Conservation (phyloP, 2,797 vertebrate genomes). For the Alectoris magna region DNA sequence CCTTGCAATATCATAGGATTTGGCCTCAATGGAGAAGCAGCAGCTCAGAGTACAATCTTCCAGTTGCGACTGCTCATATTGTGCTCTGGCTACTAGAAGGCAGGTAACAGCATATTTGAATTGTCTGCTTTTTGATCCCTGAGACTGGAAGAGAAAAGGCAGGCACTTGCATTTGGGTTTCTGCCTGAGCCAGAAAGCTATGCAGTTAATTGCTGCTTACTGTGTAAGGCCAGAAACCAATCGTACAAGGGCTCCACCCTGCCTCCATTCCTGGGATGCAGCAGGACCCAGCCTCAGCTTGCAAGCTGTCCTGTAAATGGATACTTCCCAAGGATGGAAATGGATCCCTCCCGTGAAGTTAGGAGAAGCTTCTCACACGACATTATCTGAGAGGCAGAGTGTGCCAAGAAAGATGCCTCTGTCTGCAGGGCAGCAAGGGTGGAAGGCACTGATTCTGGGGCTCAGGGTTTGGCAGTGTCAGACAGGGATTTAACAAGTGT, state of each 20-base stretch:
- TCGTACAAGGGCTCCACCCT: neutral
- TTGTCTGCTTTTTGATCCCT: neutral
- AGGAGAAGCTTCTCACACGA: neutral
- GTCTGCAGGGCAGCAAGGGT: neutral
- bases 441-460: neutral
- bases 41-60: neutral
- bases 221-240: neutral
- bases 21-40: neutral
- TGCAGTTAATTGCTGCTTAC: neutral
- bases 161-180: neutral
- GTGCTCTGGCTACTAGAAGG: neutral
- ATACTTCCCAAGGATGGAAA: neutral
- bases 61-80: neutral
- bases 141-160: neutral
- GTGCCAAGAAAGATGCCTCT: neutral
- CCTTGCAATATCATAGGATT: neutral
- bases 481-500: neutral
- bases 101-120: neutral
- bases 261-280: neutral
- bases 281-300: neutral
- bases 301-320: neutral
- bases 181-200: neutral
- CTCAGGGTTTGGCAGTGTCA: neutral
- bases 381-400: accelerated
- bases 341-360: neutral